Evolutionary conservation across 2,113 vertebrate genomes (phyloP).

Genomic region (Heteronetta atricapilla): DNA sequence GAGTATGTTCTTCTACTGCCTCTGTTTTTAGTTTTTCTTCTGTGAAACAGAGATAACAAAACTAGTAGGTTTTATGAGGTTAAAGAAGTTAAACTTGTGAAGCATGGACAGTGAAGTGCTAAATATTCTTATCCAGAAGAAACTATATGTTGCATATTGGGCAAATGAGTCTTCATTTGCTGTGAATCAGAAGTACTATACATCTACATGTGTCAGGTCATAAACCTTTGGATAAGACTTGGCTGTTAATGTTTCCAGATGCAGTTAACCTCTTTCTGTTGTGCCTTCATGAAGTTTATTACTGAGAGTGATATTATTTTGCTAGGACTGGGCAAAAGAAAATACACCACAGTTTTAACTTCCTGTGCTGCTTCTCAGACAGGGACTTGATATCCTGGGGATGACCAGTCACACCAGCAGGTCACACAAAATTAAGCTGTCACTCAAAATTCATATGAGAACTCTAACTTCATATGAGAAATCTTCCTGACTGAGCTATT

Average conservation of each 20-base stretch:
- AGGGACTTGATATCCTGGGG: not conserved
- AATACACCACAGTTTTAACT: not conserved
- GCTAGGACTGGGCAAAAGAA: not conserved
- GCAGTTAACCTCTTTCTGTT: not conserved
- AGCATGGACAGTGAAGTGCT: not conserved
- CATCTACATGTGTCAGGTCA: not conserved
- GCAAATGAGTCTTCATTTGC: not conserved
- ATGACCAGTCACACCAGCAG: not conserved
- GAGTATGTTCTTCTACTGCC: not conserved
- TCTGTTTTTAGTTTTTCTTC: not conserved
- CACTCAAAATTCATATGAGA: not conserved
- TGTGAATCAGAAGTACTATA: not conserved
- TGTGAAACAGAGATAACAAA: constrained; percentile 15
- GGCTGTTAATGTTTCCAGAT: not conserved
- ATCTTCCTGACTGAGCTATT: not conserved
- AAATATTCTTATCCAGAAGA: not conserved
- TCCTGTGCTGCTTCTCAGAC: not conserved
- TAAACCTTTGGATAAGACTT: not conserved
- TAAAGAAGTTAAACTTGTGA: constrained; percentile 22
- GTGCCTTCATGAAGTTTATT: not conserved
- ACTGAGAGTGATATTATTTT: not conserved
- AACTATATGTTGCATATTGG: not conserved
- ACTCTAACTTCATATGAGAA: not conserved
- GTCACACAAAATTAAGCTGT: not conserved
- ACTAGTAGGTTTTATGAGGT: not conserved